Conservation (phyloP, 2,888 invertebrate species). For the Mactromeris polynyma region DNA sequence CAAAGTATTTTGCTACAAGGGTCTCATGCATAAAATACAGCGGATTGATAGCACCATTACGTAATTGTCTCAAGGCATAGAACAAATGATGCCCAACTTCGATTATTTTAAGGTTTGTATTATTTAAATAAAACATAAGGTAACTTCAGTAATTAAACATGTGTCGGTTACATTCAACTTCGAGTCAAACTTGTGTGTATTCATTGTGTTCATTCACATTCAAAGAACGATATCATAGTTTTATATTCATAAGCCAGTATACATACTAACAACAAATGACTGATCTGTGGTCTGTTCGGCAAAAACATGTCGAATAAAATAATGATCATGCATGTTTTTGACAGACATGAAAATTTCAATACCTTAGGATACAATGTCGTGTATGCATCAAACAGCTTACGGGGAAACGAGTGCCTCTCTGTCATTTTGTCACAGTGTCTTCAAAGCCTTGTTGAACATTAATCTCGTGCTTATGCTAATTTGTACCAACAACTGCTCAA, state of each 20-base stretch:
- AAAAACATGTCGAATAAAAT: background rate
- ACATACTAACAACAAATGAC: background rate
- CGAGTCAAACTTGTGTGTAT: background rate
- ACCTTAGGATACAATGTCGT: conserved; percentile 11
- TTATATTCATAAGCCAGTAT: background rate
- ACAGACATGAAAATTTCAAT: background rate
- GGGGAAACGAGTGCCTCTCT: background rate
- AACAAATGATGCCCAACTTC: no score
- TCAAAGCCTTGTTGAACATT: background rate
- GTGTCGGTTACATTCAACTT: background rate
- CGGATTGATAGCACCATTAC: no score
- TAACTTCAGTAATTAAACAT: no score
- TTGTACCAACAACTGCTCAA: background rate
- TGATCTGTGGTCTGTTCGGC: background rate
- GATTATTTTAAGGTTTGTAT: no score
- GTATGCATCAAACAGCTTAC: background rate
- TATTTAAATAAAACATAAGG: no score
- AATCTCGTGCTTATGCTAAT: conserved; percentile 11
- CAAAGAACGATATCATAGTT: background rate
- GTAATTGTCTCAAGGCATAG: no score
- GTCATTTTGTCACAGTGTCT: conserved; percentile 8
- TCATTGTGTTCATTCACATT: background rate
- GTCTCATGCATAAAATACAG: no score
- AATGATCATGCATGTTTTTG: background rate
- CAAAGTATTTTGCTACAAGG: no score